A percentile compares a stretch with the other conserved stretches of the same genome.
Conservation (phyloP, 2,888 invertebrate genomes). For the Desoria tigrina region DNA sequence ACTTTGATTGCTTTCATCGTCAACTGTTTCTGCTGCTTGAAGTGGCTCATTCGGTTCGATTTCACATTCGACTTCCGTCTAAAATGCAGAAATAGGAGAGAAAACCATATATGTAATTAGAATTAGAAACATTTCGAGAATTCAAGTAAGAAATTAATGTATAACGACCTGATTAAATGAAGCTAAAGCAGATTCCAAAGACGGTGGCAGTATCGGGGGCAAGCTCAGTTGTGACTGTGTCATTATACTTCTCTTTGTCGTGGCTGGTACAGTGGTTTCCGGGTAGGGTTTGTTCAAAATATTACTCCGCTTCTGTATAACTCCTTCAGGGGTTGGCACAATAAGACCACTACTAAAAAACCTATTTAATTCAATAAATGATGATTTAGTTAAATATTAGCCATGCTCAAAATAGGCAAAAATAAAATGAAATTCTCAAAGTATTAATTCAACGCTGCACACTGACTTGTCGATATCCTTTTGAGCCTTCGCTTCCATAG, state of each 20-base stretch:
- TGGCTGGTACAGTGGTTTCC: no score
- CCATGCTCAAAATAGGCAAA: neutral
- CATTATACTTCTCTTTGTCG: neutral
- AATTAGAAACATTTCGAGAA: neutral
- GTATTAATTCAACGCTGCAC: neutral
- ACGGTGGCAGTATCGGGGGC: neutral
- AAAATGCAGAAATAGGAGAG: neutral
- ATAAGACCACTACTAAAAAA: conserved; percentile 10
- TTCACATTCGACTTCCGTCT: neutral
- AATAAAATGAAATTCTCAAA: neutral
- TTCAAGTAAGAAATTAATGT: neutral
- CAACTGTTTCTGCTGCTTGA: no score
- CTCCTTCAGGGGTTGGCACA: conserved; percentile 9
- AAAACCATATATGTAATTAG: neutral
- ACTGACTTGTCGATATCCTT: conserved; percentile 3
- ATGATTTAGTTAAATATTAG: no score
- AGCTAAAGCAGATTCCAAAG: neutral
- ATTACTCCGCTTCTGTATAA: neutral
- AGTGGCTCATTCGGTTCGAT: no score
- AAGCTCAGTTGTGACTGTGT: neutral
- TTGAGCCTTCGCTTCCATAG: conserved; percentile 11
- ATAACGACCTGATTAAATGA: neutral
- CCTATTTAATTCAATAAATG: neutral
- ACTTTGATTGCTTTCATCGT: no score
- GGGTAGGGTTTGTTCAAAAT: no score